phyloP scores from a whole-genome alignment of 2,888 invertebrate genomes.

The Spisula subtruncata region DNA sequence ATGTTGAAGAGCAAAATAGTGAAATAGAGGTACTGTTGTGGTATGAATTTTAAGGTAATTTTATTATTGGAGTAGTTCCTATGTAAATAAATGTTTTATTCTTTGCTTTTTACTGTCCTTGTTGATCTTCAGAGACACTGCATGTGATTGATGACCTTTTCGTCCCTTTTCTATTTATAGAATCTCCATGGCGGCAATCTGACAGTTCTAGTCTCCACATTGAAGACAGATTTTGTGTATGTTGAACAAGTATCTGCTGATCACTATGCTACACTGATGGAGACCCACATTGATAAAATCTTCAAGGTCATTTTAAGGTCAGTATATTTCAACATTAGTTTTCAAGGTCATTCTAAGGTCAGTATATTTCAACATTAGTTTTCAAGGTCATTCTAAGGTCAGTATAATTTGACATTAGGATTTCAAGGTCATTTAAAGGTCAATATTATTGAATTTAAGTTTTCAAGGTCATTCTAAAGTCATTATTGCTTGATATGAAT shows the following conservation, averaged over 20 bases:
- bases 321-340: background rate
- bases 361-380: background rate
- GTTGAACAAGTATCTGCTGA: slow-evolving; percentile 63
- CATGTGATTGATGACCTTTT: no score
- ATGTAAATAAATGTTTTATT: no score
- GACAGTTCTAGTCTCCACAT: slow-evolving; percentile 45
- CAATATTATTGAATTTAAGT: no score
- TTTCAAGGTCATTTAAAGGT: no score
- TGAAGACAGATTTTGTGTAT: slow-evolving; percentile 68
- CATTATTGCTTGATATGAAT: no score
- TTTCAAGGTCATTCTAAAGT: no score
- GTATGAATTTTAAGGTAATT: no score
- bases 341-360: slow-evolving; percentile 52
- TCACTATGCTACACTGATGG: slow-evolving; percentile 71
- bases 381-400: slow-evolving; percentile 43
- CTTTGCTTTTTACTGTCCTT: no score
- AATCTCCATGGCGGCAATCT: slow-evolving; percentile 57
- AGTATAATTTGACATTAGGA: background rate
- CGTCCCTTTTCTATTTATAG: slow-evolving; percentile 27
- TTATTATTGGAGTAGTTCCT: no score
- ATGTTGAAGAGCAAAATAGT: no score
- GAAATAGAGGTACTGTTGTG: no score
- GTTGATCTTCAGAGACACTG: no score
- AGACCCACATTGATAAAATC: slow-evolving; percentile 70
- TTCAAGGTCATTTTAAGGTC: slow-evolving; percentile 63